Evolutionary conservation across 2,797 vertebrate species (phyloP).

Genomic region (Oophaga sylvatica): DNA sequence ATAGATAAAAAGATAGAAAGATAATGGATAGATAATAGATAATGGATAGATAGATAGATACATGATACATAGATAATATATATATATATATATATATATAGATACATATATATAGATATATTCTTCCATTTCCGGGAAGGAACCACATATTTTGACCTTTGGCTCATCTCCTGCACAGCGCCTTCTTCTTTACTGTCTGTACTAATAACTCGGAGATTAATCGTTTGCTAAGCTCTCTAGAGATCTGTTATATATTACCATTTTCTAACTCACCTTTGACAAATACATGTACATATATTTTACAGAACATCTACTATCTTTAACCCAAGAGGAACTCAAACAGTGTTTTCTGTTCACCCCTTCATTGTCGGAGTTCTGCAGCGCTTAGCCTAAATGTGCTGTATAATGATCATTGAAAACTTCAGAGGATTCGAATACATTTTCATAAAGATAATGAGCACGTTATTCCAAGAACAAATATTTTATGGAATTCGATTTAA

Average conservation of each 20-base stretch:
- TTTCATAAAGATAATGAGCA: background rate
- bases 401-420: background rate
- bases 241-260: slow-evolving; percentile 12
- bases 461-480: background rate
- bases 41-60: too few species aligned
- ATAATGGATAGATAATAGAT: too few species aligned
- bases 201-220: slow-evolving; percentile 26
- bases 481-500: background rate
- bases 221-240: background rate
- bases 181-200: slow-evolving; percentile 11
- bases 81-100: too few species aligned
- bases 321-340: background rate
- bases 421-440: background rate
- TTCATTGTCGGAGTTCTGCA: background rate
- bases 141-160: slow-evolving; percentile 4
- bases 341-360: background rate
- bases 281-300: background rate
- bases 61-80: too few species aligned
- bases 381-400: background rate
- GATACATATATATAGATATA: too few species aligned
- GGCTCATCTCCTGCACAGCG: background rate
- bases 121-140: background rate
- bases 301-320: background rate
- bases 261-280: background rate
- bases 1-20: too few species aligned